Percentiles rank a stretch among this genome's conserved stretches.
Conservation (phyloP, 2,113 vertebrate species). For the Halichoeres trimaculatus region DNA sequence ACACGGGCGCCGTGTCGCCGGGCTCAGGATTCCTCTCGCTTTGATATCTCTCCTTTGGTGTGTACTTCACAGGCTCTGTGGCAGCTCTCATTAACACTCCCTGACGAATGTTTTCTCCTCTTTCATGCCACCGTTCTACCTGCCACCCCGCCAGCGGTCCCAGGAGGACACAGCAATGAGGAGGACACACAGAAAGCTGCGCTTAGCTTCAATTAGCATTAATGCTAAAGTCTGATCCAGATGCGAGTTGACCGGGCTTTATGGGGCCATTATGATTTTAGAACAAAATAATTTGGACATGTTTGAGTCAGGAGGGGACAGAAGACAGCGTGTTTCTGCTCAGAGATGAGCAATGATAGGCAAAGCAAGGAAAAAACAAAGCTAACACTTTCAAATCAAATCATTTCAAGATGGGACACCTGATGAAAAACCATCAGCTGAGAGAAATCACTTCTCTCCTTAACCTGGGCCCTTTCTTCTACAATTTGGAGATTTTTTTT, state of each 20-base stretch:
- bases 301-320: too few relatives aligned
- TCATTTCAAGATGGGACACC: too few relatives aligned
- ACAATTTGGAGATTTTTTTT: too few relatives aligned
- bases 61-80: slow-evolving; percentile 61
- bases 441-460: too few relatives aligned
- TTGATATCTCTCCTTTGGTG: slow-evolving; percentile 71
- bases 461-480: too few relatives aligned
- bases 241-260: background rate
- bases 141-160: slow-evolving; percentile 33
- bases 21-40: slow-evolving; percentile 43
- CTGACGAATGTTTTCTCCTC: slow-evolving; percentile 45
- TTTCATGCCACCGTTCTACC: slow-evolving; percentile 26
- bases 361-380: too few relatives aligned
- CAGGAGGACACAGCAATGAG: slow-evolving; percentile 28
- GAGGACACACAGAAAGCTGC: slow-evolving; percentile 4
- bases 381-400: too few relatives aligned
- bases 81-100: slow-evolving; percentile 64
- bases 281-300: too few relatives aligned
- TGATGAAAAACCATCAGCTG: too few relatives aligned
- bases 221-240: slow-evolving; percentile 13
- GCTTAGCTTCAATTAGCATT: slow-evolving; percentile 21
- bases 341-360: too few relatives aligned
- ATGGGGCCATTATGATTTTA: background rate
- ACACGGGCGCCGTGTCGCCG: slow-evolving; percentile 41
- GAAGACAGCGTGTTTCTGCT: too few relatives aligned